These are phyloP conservation scores for Drosophila insularis DNA, from an alignment of 1,140 invertebrate genomes.

Conservation along the genomic window DNA sequence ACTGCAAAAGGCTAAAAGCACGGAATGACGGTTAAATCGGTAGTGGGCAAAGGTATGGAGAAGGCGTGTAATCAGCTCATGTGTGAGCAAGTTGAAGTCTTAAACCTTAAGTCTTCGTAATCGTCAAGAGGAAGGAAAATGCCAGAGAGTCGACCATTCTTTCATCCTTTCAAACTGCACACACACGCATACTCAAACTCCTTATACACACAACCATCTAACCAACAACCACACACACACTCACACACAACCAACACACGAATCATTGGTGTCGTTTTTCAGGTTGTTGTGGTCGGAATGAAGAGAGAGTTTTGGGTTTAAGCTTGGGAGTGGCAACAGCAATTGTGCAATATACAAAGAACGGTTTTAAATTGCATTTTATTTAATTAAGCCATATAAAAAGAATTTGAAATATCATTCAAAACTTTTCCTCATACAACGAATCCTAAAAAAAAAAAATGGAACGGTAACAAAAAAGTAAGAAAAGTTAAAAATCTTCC, in stretches of 20 bases:
- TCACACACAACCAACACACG: conserved; percentile 3
- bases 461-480: too few relatives aligned
- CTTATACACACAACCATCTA: background rate
- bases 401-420: conserved; percentile 32
- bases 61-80: conserved; percentile 69
- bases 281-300: conserved; percentile 39
- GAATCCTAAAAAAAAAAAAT: too few relatives aligned
- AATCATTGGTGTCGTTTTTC: conserved; percentile 65
- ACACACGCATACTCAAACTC: conserved; percentile 15
- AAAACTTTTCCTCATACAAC: background rate
- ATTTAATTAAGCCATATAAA: conserved; percentile 62
- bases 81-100: conserved; percentile 52
- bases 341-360: conserved; percentile 53
- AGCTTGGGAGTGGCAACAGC: conserved; percentile 32
- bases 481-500: too few relatives aligned
- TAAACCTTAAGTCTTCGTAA: conserved; percentile 21
- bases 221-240: conserved; percentile 10
- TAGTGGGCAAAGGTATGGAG: background rate
- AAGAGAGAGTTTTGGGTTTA: conserved; percentile 16
- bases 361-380: conserved; percentile 70
- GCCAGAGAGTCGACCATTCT: conserved; percentile 34
- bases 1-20: conserved; percentile 11
- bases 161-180: conserved; percentile 57
- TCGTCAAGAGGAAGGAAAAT: conserved; percentile 49
- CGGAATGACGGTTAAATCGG: background rate